Evolutionary conservation across 1,140 invertebrate species (phyloP), one percentile per base, ranked within the genome.

Genomic region (Pachyrhynchus sulphureomaculatus): DNA sequence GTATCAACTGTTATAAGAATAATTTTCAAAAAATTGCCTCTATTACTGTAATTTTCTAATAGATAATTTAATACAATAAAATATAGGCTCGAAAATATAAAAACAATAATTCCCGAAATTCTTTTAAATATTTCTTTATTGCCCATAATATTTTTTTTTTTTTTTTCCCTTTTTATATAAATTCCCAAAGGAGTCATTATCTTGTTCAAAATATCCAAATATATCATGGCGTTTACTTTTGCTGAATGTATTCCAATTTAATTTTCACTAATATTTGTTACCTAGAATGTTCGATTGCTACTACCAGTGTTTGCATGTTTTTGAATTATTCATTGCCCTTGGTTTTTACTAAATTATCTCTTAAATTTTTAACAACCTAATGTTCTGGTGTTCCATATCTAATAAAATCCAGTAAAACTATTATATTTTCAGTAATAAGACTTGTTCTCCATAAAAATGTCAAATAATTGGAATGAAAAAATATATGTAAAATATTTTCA

Each of bases 261-360:
- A n/a, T n/a, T n/a, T n/a, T n/a, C n/a, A n/a, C n/a, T n/a, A n/a
- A n/a, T n/a, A n/a, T n/a, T n/a, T n/a, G n/a, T n/a, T n/a, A n/a
- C n/a, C n/a, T n/a, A n/a, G n/a, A n/a, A n/a, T n/a, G n/a, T n/a
- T n/a, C n/a, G n/a, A n/a, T n/a, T n/a, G n/a, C n/a, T n/a, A n/a
- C n/a, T n/a, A n/a, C n/a, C n/a, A n/a, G n/a, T n/a, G n/a, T n/a
- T 23, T 45, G 21, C 17, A 20, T 20, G 12, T 21, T 18, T 23
- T 23, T 45, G n/a, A 24, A 45, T 45, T 20, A 45, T 45, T 20
- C n/a, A 45, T 26, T 21, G n/a, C n/a, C n/a, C n/a, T n/a, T n/a
- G n/a, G n/a, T n/a, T n/a, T n/a, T n/a, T n/a, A n/a, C n/a, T 34
- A n/a, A 34, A 34, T 34, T 34, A 9, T n/a, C 8, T 34, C n/a